Conservation (phyloP, 2,888 invertebrate species). For the Antitype chi region DNA sequence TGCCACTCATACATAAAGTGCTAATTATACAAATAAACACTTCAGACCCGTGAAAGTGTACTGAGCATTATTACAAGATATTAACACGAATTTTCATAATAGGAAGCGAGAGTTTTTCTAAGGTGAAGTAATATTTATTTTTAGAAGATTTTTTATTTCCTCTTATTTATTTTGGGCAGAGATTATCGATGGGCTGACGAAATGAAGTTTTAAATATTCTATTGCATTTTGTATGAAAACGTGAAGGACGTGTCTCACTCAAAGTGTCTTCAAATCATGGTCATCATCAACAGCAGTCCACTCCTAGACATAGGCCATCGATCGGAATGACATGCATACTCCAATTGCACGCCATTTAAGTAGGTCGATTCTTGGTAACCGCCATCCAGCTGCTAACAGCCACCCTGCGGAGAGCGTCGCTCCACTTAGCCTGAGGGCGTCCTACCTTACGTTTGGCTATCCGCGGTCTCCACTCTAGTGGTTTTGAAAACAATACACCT, state of each 20-base stretch:
- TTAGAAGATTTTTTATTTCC: not conserved
- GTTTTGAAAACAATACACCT: not conserved
- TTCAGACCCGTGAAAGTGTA: constrained; percentile 68
- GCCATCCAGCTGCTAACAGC: not conserved
- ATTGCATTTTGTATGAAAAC: not conserved
- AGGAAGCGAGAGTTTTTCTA: constrained; percentile 66
- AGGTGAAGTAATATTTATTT: constrained; percentile 63
- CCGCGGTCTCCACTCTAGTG: no score
- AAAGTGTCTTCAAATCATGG: not conserved
- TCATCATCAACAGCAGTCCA: not conserved
- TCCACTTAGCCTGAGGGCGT: not conserved
- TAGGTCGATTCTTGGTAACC: not conserved
- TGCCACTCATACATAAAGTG: constrained; percentile 54
- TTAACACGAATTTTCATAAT: constrained; percentile 65
- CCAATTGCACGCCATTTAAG: not conserved
- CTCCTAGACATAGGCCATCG: no score
- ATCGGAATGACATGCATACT: not conserved
- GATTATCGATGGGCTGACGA: not conserved
- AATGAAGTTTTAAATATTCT: not conserved
- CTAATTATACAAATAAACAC: constrained; percentile 71
- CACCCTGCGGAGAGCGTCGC: not conserved
- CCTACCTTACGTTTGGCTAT: not conserved
- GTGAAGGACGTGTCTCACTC: not conserved
- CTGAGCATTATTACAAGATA: constrained; percentile 63
- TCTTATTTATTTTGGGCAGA: not conserved